Percentiles rank a stretch among this genome's conserved stretches.
These are phyloP conservation scores for Tiphia femorata DNA, from an alignment of 2,888 invertebrate genomes.

Conservation along the genomic window DNA sequence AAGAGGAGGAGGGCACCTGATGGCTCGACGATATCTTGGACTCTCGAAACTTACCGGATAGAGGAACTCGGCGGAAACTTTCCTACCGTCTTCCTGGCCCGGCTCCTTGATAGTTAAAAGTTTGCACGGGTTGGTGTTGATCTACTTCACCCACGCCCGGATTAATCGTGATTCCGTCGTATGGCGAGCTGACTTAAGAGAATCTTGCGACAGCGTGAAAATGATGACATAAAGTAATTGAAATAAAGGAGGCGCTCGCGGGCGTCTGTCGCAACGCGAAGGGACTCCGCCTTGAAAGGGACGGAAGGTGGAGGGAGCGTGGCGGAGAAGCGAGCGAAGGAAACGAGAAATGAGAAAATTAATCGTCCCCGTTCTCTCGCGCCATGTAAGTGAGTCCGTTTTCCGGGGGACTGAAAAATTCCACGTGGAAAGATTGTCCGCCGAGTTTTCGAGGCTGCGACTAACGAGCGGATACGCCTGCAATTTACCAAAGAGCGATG, in stretches of 20 bases:
- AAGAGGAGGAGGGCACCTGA: constrained; percentile 28
- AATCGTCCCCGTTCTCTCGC: too few relatives aligned
- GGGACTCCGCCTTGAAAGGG: too few relatives aligned
- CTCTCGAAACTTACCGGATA: constrained; percentile 46
- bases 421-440: too few relatives aligned
- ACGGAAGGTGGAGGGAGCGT: constrained; percentile 4
- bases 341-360: too few relatives aligned
- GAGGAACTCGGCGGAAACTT: constrained; percentile 45
- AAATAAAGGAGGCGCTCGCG: constrained; percentile 35
- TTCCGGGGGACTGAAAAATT: too few relatives aligned
- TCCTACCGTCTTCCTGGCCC: constrained; percentile 42
- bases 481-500: too few relatives aligned
- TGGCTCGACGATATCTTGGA: constrained; percentile 47
- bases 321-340: too few relatives aligned
- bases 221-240: constrained; percentile 42
- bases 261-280: constrained; percentile 1
- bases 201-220: constrained; percentile 35
- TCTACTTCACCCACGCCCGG: constrained; percentile 46
- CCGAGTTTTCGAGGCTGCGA: too few relatives aligned
- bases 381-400: too few relatives aligned
- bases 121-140: constrained; percentile 44
- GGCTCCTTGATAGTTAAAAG: constrained; percentile 48
- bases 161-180: constrained; percentile 45
- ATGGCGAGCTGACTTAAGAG: constrained; percentile 14
- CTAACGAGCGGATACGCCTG: too few relatives aligned